Evolutionary conservation across 2,113 vertebrate genomes (phyloP).

Genomic region (Urocolius indicus): DNA sequence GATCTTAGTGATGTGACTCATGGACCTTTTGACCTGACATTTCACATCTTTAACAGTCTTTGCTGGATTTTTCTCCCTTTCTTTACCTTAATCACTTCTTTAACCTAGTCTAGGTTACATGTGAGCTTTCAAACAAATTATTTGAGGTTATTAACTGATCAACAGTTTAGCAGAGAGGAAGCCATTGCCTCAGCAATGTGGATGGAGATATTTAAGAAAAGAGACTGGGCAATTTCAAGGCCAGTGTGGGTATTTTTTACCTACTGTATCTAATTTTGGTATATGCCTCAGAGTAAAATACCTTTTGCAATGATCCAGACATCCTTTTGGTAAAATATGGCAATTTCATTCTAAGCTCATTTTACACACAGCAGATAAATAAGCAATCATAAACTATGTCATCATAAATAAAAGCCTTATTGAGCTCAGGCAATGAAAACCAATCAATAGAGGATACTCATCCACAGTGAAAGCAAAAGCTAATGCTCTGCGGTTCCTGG

Average conservation of each 20-base stretch:
- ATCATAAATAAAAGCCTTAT: constrained; percentile 32
- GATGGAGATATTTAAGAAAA: neutral
- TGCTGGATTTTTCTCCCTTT: neutral
- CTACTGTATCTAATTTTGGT: neutral
- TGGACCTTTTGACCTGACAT: rapidly evolving
- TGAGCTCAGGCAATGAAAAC: constrained; percentile 34
- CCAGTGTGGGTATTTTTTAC: neutral
- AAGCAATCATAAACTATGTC: neutral
- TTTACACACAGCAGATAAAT: neutral
- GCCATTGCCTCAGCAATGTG: rapidly evolving
- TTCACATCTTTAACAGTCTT: neutral
- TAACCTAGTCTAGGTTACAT: neutral
- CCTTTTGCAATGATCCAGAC: neutral
- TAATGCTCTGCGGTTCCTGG: constrained; percentile 34
- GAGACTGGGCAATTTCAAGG: neutral
- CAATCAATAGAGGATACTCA: constrained; percentile 50
- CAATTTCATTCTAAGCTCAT: neutral
- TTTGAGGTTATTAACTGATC: rapidly evolving
- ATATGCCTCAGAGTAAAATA: neutral
- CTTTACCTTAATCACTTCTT: neutral
- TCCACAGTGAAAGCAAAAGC: constrained; percentile 9
- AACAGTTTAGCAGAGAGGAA: neutral
- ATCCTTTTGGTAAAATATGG: neutral
- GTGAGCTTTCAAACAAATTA: neutral
- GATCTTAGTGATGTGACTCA: neutral